Conservation (phyloP, 1,140 invertebrate genomes). For the Drosophila quadrilineata region DNA sequence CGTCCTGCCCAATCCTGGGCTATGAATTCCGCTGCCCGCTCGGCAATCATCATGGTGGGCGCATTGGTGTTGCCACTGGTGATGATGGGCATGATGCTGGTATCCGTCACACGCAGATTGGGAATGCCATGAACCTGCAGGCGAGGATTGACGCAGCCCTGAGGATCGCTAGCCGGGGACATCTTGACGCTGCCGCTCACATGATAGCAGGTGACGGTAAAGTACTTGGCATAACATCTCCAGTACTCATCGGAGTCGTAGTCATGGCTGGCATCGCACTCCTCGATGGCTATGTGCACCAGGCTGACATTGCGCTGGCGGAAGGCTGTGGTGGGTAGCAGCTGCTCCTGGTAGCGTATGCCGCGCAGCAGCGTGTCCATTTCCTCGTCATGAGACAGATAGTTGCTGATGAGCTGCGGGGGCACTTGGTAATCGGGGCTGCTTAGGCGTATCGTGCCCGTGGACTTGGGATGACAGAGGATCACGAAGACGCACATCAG, state of each 20-base stretch:
- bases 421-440: constrained; percentile 86
- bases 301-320: constrained; percentile 83
- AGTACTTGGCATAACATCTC: constrained; percentile 86
- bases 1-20: constrained; percentile 82
- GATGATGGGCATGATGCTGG: constrained; percentile 89
- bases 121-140: constrained; percentile 87
- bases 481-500: constrained; percentile 84
- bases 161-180: constrained; percentile 86
- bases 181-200: constrained; percentile 89
- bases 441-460: constrained; percentile 85
- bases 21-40: constrained; percentile 92
- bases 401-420: constrained; percentile 88
- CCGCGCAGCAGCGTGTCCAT: constrained; percentile 86
- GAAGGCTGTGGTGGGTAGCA: constrained; percentile 83
- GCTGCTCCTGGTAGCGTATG: constrained; percentile 84
- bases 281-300: constrained; percentile 83
- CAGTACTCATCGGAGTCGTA: constrained; percentile 87
- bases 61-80: constrained; percentile 88
- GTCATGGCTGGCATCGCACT: constrained; percentile 81
- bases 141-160: constrained; percentile 88
- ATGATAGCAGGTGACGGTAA: constrained; percentile 86
- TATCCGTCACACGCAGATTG: constrained; percentile 88
- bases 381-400: constrained; percentile 85
- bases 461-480: constrained; percentile 87
- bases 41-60: constrained; percentile 91